Percentiles rank a stretch among this genome's conserved stretches.
phyloP scores from a whole-genome alignment of 2,797 vertebrate species.

The Anomalospiza imberbis region DNA sequence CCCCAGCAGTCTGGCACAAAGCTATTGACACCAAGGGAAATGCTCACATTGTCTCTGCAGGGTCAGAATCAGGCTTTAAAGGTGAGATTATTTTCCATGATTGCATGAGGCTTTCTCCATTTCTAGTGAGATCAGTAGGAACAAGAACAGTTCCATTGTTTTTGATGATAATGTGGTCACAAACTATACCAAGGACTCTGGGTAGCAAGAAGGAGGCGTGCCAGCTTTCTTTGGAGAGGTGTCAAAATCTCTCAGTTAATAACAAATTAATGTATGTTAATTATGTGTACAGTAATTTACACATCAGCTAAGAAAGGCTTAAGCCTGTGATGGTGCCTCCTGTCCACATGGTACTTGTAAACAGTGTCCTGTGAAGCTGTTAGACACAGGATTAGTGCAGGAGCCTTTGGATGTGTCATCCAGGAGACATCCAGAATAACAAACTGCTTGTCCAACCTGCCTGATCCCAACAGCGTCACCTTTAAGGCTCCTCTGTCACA shows the following conservation, averaged over 20 bases:
- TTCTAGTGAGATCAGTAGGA: neutral
- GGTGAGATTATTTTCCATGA: neutral
- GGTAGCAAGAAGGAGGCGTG: neutral
- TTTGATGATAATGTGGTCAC: neutral
- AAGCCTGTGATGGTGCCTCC: neutral
- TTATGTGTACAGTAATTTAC: neutral
- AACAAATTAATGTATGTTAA: neutral
- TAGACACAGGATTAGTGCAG: neutral
- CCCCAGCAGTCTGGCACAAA: neutral
- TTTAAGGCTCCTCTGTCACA: neutral
- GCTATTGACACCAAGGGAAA: neutral
- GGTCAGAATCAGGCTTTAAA: neutral
- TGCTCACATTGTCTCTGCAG: neutral
- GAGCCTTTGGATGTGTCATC: conserved; percentile 7
- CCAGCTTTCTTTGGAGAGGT: neutral
- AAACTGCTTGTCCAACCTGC: conserved; percentile 11
- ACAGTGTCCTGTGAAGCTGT: neutral
- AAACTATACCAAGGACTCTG: neutral
- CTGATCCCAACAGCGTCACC: neutral
- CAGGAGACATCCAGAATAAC: neutral
- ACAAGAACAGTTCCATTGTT: neutral
- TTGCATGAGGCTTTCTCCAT: neutral
- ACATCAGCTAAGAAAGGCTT: conserved; percentile 4
- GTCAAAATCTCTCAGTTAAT: neutral
- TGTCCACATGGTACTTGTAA: neutral